A percentile compares a stretch with the other conserved stretches of the same genome.
Evolutionary conservation across 2,888 invertebrate genomes (phyloP).

Genomic region (Ferdinandea cuprea): DNA sequence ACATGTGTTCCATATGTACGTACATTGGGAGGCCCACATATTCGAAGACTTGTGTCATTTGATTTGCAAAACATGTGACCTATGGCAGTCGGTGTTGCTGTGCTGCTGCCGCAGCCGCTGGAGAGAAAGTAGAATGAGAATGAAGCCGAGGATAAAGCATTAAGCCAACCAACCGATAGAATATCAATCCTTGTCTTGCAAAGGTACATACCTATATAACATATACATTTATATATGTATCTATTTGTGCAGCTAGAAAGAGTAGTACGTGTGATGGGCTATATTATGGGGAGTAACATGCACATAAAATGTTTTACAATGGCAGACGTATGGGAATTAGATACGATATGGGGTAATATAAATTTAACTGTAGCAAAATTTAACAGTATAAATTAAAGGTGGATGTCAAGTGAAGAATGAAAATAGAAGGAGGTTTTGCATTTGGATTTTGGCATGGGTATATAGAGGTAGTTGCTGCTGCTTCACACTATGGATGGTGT

Average conservation of each 20-base stretch:
- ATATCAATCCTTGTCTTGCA: conserved; percentile 72
- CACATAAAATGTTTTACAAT: conserved; percentile 73
- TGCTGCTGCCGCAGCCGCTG: too few relatives aligned
- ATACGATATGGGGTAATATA: conserved; percentile 58
- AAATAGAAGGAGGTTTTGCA: background rate
- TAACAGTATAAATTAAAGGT: conserved; percentile 68
- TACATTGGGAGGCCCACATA: conserved; percentile 39
- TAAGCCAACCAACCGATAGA: conserved; percentile 71
- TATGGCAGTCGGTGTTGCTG: conserved; percentile 37
- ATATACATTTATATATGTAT: too few relatives aligned
- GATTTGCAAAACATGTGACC: conserved; percentile 74
- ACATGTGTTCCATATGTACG: conserved; percentile 25
- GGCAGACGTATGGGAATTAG: conserved; percentile 72
- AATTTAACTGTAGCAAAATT: conserved; percentile 64
- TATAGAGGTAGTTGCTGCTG: background rate
- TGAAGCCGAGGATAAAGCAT: conserved; percentile 47
- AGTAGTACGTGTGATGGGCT: background rate
- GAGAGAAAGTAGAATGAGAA: background rate
- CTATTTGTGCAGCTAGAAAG: background rate
- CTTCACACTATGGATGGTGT: conserved; percentile 24
- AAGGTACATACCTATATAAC: background rate
- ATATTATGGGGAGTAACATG: conserved; percentile 60
- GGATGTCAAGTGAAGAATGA: conserved; percentile 22
- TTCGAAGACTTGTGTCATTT: conserved; percentile 71
- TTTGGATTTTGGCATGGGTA: background rate